Conservation (phyloP, 2,797 vertebrate genomes). For the Phylloscopus collybita region DNA sequence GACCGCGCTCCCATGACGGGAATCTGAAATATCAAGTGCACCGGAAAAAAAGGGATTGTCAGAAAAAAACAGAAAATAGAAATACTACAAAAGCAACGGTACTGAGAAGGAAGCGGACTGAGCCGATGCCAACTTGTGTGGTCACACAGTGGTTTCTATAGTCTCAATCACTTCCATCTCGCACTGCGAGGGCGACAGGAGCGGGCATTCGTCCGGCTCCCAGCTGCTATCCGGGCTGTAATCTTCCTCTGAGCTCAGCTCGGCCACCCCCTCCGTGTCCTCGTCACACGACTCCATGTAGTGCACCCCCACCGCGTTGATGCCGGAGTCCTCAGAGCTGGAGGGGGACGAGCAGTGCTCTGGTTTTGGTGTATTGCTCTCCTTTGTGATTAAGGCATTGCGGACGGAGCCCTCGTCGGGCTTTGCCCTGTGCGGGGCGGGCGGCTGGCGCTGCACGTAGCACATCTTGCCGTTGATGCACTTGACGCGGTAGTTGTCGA, state of each 20-base stretch:
- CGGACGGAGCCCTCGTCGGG: constrained; percentile 72
- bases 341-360: constrained; percentile 95
- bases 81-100: constrained; percentile 63
- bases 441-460: constrained; percentile 90
- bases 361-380: constrained; percentile 87
- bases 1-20: background rate
- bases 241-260: constrained; percentile 84
- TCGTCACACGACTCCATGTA: constrained; percentile 93
- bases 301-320: constrained; percentile 92
- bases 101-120: constrained; percentile 22
- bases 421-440: constrained; percentile 56
- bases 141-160: constrained; percentile 97
- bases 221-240: constrained; percentile 93
- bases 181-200: constrained; percentile 93
- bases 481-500: constrained; percentile 95
- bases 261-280: constrained; percentile 84
- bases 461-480: constrained; percentile 99
- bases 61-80: constrained; percentile 57
- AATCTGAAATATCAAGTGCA: constrained; percentile 63
- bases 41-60: constrained; percentile 58
- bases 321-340: constrained; percentile 96
- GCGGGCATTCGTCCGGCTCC: constrained; percentile 91
- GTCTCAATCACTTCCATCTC: constrained; percentile 98
- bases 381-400: constrained; percentile 77
- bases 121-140: background rate